Evolutionary conservation across 2,888 invertebrate species (phyloP).

Genomic region (Sympetrum striolatum): DNA sequence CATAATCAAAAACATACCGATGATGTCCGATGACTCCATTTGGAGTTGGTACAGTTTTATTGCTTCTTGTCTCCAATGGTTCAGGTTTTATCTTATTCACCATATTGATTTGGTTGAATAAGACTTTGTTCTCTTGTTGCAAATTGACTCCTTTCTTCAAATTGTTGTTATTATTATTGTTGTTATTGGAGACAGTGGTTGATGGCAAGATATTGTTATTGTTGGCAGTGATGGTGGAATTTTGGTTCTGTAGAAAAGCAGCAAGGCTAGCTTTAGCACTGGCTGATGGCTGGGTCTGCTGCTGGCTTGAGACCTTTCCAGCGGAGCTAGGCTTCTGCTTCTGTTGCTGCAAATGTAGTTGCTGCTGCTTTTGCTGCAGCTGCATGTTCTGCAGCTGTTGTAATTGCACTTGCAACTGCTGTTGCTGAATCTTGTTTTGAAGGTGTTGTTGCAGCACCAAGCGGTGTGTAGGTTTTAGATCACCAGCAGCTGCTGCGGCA

Average conservation of each 20-base stretch:
- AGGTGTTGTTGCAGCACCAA: conserved; percentile 67
- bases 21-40: conserved; percentile 34
- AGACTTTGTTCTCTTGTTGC: conserved; percentile 7
- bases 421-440: conserved; percentile 74
- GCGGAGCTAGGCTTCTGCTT: conserved; percentile 70
- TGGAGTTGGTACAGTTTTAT: neutral
- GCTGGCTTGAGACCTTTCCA: conserved; percentile 59
- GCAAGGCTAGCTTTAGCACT: conserved; percentile 62
- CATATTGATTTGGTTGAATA: conserved; percentile 39
- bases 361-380: conserved; percentile 52
- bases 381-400: conserved; percentile 57
- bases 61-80: neutral
- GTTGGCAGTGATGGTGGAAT: neutral
- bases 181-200: conserved; percentile 47
- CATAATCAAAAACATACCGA: neutral
- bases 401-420: conserved; percentile 58
- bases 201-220: conserved; percentile 20
- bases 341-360: conserved; percentile 64
- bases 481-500: conserved; percentile 43
- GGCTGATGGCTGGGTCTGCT: conserved; percentile 55
- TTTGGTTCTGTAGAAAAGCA: conserved; percentile 58
- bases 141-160: conserved; percentile 45
- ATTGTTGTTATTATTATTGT: conserved; percentile 52
- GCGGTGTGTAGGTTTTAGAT: conserved; percentile 44
- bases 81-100: conserved; percentile 12